A percentile compares a stretch with the other conserved stretches of the same genome.
Evolutionary conservation across 2,113 vertebrate genomes (phyloP).

Genomic region (Datnioides undecimradiatus): DNA sequence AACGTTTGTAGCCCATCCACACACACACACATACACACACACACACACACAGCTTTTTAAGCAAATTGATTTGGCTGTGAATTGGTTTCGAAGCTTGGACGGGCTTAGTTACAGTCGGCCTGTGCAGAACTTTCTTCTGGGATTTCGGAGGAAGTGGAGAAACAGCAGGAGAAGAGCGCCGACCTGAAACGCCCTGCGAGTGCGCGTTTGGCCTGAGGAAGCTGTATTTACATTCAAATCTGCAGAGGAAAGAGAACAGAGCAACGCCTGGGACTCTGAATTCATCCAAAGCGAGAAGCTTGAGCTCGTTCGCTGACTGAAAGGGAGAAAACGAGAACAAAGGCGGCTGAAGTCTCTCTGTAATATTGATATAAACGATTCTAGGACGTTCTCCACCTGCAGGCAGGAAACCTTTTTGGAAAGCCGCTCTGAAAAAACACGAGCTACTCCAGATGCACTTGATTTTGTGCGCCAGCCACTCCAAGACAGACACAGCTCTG

Average conservation of each 20-base stretch:
- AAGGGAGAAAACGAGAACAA: background rate
- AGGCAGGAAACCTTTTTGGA: background rate
- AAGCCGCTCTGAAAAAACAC: background rate
- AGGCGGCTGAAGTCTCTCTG: background rate
- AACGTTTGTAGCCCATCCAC: conserved; percentile 20
- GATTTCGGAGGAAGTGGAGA: background rate
- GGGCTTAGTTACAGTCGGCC: conserved; percentile 16
- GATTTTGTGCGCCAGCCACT: background rate
- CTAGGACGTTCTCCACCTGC: background rate
- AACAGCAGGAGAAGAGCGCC: background rate
- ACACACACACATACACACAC: background rate
- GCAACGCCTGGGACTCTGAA: background rate
- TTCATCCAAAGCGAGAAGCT: background rate
- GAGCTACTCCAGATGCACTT: conserved; percentile 12
- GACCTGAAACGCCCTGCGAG: background rate
- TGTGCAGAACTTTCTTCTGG: background rate
- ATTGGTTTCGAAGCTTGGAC: conserved; percentile 8
- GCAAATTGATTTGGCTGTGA: conserved; percentile 33
- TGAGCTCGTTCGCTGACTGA: background rate
- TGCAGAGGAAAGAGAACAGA: background rate
- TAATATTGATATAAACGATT: background rate
- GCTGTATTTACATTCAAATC: background rate
- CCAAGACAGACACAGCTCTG: background rate
- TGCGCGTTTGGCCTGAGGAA: background rate
- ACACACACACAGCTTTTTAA: background rate